Conservation (phyloP, 2,888 invertebrate species). For the Lasioglossum leucozonium region DNA sequence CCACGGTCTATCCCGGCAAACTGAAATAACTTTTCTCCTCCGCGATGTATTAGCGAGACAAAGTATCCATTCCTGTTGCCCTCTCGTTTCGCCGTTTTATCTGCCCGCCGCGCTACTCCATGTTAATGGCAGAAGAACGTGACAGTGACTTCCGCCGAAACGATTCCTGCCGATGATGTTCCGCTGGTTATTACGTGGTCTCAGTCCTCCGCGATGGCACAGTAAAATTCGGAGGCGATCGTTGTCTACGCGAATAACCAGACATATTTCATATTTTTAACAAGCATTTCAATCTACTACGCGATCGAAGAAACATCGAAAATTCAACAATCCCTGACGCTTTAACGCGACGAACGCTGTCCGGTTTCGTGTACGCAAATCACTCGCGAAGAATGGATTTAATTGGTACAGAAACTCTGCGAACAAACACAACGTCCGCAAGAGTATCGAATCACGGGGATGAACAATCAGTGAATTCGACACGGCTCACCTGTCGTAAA, state of each 20-base stretch:
- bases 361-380: background rate
- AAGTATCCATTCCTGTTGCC: background rate
- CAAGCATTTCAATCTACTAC: too few species aligned
- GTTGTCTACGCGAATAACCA: too few species aligned
- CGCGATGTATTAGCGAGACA: conserved; percentile 8
- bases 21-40: conserved; percentile 43
- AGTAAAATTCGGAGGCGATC: too few species aligned
- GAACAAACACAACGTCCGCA: background rate
- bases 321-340: background rate
- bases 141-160: background rate
- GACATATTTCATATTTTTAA: too few species aligned
- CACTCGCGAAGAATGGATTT: background rate
- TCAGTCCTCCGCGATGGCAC: background rate
- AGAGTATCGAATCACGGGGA: background rate
- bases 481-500: conserved; percentile 16
- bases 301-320: too few species aligned
- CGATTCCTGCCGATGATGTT: conserved; percentile 33
- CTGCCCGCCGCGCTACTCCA: background rate
- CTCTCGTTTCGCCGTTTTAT: conserved; percentile 8
- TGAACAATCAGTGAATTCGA: background rate
- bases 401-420: background rate
- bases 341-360: background rate
- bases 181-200: background rate
- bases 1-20: conserved; percentile 5
- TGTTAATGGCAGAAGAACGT: conserved; percentile 15